Evolutionary conservation across 2,888 invertebrate species (phyloP).

Genomic region (Dorcus hopei): DNA sequence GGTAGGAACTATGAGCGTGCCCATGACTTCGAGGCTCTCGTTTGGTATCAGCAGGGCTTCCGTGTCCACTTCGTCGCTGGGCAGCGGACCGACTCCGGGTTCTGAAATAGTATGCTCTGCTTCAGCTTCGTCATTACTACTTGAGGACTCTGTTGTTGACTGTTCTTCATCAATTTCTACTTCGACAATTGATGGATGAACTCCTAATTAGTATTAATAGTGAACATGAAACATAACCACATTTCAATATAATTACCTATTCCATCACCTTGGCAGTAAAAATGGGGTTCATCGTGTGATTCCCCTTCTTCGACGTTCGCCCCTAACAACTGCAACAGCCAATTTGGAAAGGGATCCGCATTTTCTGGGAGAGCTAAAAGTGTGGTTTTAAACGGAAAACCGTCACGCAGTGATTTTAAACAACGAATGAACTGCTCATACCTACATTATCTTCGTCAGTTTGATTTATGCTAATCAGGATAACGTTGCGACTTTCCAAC

Average conservation of each 20-base stretch:
- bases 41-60: conserved; percentile 1
- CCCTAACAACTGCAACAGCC: conserved; percentile 44
- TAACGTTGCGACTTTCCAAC: conserved; percentile 8
- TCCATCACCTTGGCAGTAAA: conserved; percentile 49
- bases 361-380: conserved; percentile 18
- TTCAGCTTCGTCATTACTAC: conserved; percentile 32
- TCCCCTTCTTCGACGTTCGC: conserved; percentile 26
- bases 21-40: background rate
- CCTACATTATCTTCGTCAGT: conserved; percentile 19
- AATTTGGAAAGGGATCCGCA: conserved; percentile 42
- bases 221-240: background rate
- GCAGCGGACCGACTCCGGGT: conserved; percentile 31
- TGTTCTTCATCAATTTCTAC: conserved; percentile 38
- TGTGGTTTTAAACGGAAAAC: too few species aligned
- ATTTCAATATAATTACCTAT: conserved; percentile 34
- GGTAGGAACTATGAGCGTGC: background rate
- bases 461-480: conserved; percentile 8
- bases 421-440: conserved; percentile 1
- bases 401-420: background rate
- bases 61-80: conserved; percentile 24
- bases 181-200: conserved; percentile 44
- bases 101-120: conserved; percentile 28
- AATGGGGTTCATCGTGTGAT: conserved; percentile 42
- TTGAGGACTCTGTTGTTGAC: conserved; percentile 29
- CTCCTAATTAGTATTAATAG: conserved; percentile 30